Evolutionary conservation across 2,888 invertebrate species (phyloP).

Genomic region (Cosmorhoe ocellata): DNA sequence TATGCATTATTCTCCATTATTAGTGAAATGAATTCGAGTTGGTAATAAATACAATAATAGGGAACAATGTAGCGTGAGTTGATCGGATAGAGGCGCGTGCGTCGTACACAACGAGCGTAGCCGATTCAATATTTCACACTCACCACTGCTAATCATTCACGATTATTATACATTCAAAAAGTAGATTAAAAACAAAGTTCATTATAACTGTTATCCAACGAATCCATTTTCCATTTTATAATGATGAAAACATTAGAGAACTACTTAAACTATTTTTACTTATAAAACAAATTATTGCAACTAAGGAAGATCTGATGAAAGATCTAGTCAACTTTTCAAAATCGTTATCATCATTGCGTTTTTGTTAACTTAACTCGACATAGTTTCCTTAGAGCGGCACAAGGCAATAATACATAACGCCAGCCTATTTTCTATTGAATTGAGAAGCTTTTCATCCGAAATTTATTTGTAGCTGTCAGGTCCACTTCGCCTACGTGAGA

Average conservation of each 20-base stretch:
- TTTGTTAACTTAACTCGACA: conserved; percentile 15
- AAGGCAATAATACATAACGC: conserved; percentile 12
- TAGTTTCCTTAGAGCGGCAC: conserved; percentile 10
- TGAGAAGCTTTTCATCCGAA: conserved; percentile 24
- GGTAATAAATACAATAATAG: conserved; percentile 38
- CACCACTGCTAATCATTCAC: conserved; percentile 69
- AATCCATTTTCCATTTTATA: not conserved
- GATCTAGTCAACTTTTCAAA: not conserved
- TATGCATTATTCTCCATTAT: conserved; percentile 2
- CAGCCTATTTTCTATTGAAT: conserved; percentile 16
- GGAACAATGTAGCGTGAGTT: conserved; percentile 49
- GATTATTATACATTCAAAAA: conserved; percentile 60
- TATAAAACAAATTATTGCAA: too few relatives aligned
- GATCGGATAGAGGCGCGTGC: conserved; percentile 62
- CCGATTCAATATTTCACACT: conserved; percentile 75
- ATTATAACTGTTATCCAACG: conserved; percentile 26
- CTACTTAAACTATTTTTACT: not conserved
- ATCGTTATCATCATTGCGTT: conserved; percentile 2
- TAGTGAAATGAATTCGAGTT: conserved; percentile 10
- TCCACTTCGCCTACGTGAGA: conserved; percentile 31
- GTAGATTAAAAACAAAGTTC: conserved; percentile 54
- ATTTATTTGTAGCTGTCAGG: conserved; percentile 14
- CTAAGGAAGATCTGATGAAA: too few relatives aligned
- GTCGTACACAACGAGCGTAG: conserved; percentile 55
- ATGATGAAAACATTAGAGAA: not conserved